Evolutionary conservation across 2,888 invertebrate species (phyloP).

Genomic region (Hipparchia sbordonii): DNA sequence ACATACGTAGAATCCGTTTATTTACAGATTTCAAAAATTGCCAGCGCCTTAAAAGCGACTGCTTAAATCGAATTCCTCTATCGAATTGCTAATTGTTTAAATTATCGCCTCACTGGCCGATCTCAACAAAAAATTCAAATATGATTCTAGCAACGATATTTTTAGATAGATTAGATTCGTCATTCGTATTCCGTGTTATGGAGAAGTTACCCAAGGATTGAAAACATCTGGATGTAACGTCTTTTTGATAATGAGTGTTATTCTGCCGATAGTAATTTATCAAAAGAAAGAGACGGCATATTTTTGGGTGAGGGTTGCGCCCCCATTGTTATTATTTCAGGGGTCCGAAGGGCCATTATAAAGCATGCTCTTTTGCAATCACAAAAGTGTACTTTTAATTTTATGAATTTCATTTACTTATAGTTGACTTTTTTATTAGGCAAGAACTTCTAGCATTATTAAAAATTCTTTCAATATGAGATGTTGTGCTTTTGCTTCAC

Average conservation of each 20-base stretch:
- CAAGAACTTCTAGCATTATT: too few species aligned
- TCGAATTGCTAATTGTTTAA: too few species aligned
- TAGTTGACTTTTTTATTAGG: too few species aligned
- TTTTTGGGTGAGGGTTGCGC: conserved; percentile 35
- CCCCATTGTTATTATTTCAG: conserved; percentile 31
- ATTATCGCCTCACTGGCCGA: too few species aligned
- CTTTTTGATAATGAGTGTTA: conserved; percentile 9
- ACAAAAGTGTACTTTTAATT: not conserved
- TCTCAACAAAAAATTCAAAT: too few species aligned
- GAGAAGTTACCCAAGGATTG: not conserved
- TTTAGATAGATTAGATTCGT: not conserved
- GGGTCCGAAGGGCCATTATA: conserved; percentile 4
- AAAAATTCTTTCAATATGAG: not conserved
- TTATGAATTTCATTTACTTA: not conserved
- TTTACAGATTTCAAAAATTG: too few species aligned
- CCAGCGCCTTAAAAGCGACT: too few species aligned
- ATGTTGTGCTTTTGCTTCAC: too few species aligned
- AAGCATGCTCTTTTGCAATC: conserved; percentile 9
- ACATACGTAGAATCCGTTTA: too few species aligned
- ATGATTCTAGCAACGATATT: not conserved
- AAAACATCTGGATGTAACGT: conserved; percentile 15
- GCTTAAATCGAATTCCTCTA: too few species aligned
- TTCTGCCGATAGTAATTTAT: conserved; percentile 12
- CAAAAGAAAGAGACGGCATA: conserved; percentile 30
- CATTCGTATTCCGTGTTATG: not conserved